Base-by-base conservation (phyloP, 2,888 invertebrate genomes). In the Oxystoma pomonae region DNA sequence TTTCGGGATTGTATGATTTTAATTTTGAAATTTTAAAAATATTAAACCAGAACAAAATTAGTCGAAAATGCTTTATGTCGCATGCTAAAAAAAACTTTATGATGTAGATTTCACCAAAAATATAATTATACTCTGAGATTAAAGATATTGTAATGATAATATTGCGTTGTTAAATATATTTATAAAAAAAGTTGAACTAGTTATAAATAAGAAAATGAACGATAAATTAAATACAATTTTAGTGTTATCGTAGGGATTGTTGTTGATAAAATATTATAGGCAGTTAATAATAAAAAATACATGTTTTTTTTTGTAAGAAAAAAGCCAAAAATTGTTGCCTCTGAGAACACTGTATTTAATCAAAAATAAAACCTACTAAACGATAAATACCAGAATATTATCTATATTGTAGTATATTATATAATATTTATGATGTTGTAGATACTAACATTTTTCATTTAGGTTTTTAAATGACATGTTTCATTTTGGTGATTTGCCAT, bases 141-240 rank as follows among this genome's bases (percentile, higher is more conserved):
- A 53, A 53, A 65, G 65, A 65, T 65, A 65, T 67, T 64, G 61
- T 64, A 65, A 63, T 35, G 35, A 35, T n/a, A n/a, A n/a, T 63
- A 65, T 65, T 65, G 65, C 61, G 58, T 65, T 69, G 65, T 65
- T 67, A 53, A 53, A 53, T 53, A 53, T 53, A 35, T 35, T 35
- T 35, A 35, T 35, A 35, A 35, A n/a, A n/a, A n/a, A 35, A 35
- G 35, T 35, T 35, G 35, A 35, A 35, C 35, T 35, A 35, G 35
- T 35, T 35, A 35, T 35, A 35, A 35, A 35, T 7, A 35, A 35
- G 12, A 35, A 7, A 35, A 35, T n/a, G n/a, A n/a, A n/a, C n/a
- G n/a, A n/a, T n/a, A 35, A 35, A 35, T 35, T 7, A 35, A 35
- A 35, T 35, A 35, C 35, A 35, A 35, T 35, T 35, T 35, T 35